Evolutionary conservation across 1,140 invertebrate genomes (phyloP), one percentile per base, ranked within the genome.

Genomic region (Myzus persicae): DNA sequence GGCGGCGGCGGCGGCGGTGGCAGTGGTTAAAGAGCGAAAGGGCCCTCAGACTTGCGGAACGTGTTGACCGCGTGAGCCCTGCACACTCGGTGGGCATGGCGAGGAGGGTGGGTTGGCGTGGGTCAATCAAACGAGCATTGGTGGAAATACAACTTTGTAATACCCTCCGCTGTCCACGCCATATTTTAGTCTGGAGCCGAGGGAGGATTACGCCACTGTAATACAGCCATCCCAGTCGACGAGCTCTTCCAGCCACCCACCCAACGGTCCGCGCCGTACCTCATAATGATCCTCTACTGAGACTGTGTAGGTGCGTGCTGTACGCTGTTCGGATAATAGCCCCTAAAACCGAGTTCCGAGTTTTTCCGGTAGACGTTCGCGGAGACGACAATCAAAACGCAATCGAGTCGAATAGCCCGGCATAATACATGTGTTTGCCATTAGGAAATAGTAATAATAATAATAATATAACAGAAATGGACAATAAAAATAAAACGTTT

Each of bases 111-210:
- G 24, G 38, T 44, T 1, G 26, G 38, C 14, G n/a, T 36, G 26
- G 54, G 54, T 90, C 89, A 90, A 90, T 90, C 89, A 90, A 90
- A 67, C 0, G 26, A 14, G 38, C 89, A 67, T 90, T 90, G 88
- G 40, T 26, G 88, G 54, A 54, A 90, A 59, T 59, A 90, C 40
- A 59, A 59, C 88, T 54, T 67, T 67, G 7, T 67, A 31, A 42
- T 42, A 6, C 38, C n/a, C 59, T 76, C 31, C 26, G 9, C 54
- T 5, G 38, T 31, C 54, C 26, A 0, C 11, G 14, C 6, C 46
- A 11, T 36, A 89, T 40, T 54, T 18, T 36, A 20, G 48, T 40
- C 48, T 20, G 85, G 44, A 14, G 14, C 31, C n/a, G 42, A n/a
- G 42, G 44, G 85, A 89, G 46, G 88, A 51, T 89, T 89, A 89